Conservation (phyloP, 2,113 vertebrate genomes). For the mouse (Mus musculus) region GRCm39 chr2:10964001-10964500, state of each 20-base stretch:
- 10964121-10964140: slow-evolving; percentile 93
- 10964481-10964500: slow-evolving; percentile 96
- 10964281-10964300: slow-evolving; percentile 95
- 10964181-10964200: slow-evolving; percentile 94
- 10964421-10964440: slow-evolving; percentile 95
- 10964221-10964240: slow-evolving; percentile 92
- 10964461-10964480: slow-evolving; percentile 86
- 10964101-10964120: slow-evolving; percentile 94
- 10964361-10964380: slow-evolving; percentile 95
- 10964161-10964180: slow-evolving; percentile 97
- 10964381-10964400: slow-evolving; percentile 90
- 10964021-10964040: slow-evolving; percentile 98
- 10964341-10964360: slow-evolving; percentile 94
- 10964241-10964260: slow-evolving; percentile 98
- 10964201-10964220: slow-evolving; percentile 90
- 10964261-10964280: slow-evolving; percentile 96
- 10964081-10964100: slow-evolving; percentile 96
- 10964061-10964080: slow-evolving; percentile 98
- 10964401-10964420: slow-evolving; percentile 94
- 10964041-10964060: slow-evolving; percentile 98
- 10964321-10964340: slow-evolving; percentile 91
- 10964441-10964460: slow-evolving; percentile 97
- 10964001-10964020: slow-evolving; percentile 96
- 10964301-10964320: slow-evolving; percentile 94
- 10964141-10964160: slow-evolving; percentile 98